Percentiles rank a stretch among this genome's conserved stretches.
Conservation (phyloP, 2,797 vertebrate genomes). For the Phrynocephalus guinanensis region DNA sequence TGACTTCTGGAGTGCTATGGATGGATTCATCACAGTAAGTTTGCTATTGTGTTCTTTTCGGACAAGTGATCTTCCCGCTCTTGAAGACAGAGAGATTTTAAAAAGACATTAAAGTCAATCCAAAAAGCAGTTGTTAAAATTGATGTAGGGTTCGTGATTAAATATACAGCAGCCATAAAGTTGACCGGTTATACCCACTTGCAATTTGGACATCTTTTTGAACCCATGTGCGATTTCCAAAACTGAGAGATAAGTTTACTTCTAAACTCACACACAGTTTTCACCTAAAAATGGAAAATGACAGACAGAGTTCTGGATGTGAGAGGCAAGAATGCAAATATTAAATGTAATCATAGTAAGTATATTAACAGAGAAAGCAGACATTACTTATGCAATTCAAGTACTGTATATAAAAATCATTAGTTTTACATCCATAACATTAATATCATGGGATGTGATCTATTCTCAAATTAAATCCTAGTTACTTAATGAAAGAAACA, state of each 20-base stretch:
- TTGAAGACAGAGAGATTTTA: conserved; percentile 54
- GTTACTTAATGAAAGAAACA: not conserved
- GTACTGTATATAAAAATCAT: too few relatives aligned
- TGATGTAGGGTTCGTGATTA: too few relatives aligned
- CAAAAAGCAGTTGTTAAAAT: not conserved
- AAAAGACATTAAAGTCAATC: not conserved
- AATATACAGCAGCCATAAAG: not conserved
- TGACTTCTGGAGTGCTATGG: conserved; percentile 60
- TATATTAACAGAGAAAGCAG: too few relatives aligned
- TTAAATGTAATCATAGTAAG: not conserved
- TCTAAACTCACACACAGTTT: conserved; percentile 90
- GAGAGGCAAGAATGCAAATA: not conserved
- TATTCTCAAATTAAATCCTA: not conserved
- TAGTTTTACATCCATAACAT: not conserved
- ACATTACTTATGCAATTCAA: not conserved
- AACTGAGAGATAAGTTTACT: conserved; percentile 84
- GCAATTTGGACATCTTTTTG: conserved; percentile 90
- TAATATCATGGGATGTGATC: not conserved
- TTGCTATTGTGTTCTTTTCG: conserved; percentile 95
- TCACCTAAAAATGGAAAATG: conserved; percentile 80
- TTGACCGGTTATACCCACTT: conserved; percentile 77
- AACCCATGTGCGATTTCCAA: conserved; percentile 87
- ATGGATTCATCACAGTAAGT: conserved; percentile 85
- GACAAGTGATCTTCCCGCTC: conserved; percentile 80
- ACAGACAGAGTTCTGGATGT: not conserved